Conservation (phyloP, 2,888 invertebrate species). For the Ferrisia virgata region DNA sequence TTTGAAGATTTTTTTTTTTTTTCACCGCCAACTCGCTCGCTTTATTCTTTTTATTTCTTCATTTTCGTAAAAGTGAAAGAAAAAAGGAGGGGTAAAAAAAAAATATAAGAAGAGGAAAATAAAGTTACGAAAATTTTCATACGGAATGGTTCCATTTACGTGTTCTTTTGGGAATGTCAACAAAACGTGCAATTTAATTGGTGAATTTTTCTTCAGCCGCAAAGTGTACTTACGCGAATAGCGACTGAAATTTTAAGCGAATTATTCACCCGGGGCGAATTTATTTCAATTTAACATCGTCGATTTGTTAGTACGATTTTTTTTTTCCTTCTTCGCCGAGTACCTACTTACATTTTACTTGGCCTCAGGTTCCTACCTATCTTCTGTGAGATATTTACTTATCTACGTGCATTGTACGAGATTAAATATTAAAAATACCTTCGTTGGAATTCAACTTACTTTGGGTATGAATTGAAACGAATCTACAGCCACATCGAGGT, state of each 20-base stretch:
- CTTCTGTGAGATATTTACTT: too few species aligned
- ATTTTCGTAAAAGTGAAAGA: too few species aligned
- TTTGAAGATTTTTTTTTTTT: constrained; percentile 30
- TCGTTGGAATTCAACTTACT: background rate
- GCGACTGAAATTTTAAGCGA: background rate
- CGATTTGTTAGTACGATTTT: background rate
- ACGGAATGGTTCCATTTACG: background rate
- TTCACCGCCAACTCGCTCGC: too few species aligned
- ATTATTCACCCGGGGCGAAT: constrained; percentile 8
- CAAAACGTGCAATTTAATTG: constrained; percentile 5
- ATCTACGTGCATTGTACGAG: background rate
- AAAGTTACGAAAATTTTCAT: background rate
- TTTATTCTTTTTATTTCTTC: too few species aligned
- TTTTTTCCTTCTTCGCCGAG: background rate
- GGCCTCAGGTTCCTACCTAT: too few species aligned
- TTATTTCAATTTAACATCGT: constrained; percentile 7
- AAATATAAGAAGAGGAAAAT: too few species aligned
- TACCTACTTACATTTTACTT: too few species aligned
- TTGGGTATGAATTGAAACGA: too few species aligned
- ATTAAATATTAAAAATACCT: background rate
- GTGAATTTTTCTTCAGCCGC: background rate
- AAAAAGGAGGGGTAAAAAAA: background rate
- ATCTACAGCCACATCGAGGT: background rate
- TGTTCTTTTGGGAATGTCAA: constrained; percentile 28
- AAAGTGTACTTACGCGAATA: background rate